Evolutionary conservation across 2,113 vertebrate species (phyloP).

Genomic region (Elachura formosa): DNA sequence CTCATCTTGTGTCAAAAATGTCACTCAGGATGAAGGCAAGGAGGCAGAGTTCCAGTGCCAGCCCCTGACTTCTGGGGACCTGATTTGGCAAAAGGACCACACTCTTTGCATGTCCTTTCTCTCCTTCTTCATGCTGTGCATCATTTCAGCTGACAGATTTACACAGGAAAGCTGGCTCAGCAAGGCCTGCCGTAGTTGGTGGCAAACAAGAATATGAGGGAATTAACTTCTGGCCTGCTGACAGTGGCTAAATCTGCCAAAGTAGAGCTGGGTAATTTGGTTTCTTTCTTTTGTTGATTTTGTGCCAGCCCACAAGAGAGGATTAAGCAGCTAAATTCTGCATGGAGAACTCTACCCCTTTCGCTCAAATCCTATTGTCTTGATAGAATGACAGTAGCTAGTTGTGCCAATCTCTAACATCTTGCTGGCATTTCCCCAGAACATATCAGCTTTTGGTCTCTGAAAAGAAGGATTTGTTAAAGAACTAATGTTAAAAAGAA

Average conservation of each 20-base stretch:
- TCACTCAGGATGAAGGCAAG: constrained; percentile 21
- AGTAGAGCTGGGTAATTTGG: constrained; percentile 90
- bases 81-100: constrained; percentile 57
- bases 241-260: constrained; percentile 87
- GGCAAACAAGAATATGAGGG: constrained; percentile 84
- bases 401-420: constrained; percentile 71
- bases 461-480: constrained; percentile 78
- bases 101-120: constrained; percentile 69
- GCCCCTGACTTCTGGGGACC: constrained; percentile 41
- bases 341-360: constrained; percentile 79
- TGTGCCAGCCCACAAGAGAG: constrained; percentile 87
- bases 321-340: constrained; percentile 88
- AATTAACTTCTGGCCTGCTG: constrained; percentile 91
- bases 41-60: not conserved
- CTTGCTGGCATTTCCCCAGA: constrained; percentile 71
- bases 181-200: constrained; percentile 71
- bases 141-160: constrained; percentile 79
- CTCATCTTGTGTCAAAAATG: constrained; percentile 58
- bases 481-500: constrained; percentile 64
- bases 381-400: constrained; percentile 71
- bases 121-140: constrained; percentile 72
- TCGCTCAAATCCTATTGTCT: constrained; percentile 76
- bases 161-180: constrained; percentile 72
- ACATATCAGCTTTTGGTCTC: constrained; percentile 69
- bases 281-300: constrained; percentile 89